Conservation (phyloP, 2,797 vertebrate species). For the Oryzias sinensis region DNA sequence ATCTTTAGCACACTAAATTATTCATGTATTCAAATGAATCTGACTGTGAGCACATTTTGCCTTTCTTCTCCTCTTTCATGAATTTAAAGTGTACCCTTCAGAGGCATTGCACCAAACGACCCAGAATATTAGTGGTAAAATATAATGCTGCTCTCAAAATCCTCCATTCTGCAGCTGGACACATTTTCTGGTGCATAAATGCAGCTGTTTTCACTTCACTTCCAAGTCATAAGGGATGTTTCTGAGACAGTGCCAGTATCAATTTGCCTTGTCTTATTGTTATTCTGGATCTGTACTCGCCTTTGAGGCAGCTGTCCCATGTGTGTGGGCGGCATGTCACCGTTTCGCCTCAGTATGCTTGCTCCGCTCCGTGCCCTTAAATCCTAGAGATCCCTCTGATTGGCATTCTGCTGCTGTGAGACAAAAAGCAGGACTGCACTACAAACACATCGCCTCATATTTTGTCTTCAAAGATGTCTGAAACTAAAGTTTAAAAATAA, state of each 20-base stretch:
- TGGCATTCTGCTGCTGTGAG: slow-evolving; percentile 35
- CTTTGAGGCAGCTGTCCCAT: slow-evolving; percentile 44
- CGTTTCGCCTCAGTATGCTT: slow-evolving; percentile 41
- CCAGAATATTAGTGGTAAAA: slow-evolving; percentile 35
- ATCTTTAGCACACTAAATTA: slow-evolving; percentile 67
- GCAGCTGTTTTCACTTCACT: slow-evolving; percentile 1
- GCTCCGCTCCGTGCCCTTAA: slow-evolving; percentile 33
- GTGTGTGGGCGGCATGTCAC: slow-evolving; percentile 22
- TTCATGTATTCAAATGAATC: slow-evolving; percentile 73
- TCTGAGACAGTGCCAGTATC: slow-evolving; percentile 19
- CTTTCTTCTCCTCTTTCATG: slow-evolving; percentile 59
- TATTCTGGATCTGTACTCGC: slow-evolving; percentile 52
- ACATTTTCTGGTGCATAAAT: slow-evolving; percentile 1
- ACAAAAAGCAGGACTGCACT: slow-evolving; percentile 12
- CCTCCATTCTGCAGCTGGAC: slow-evolving; percentile 8
- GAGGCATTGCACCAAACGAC: slow-evolving; percentile 28
- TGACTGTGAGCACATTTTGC: slow-evolving; percentile 53
- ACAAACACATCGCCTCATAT: slow-evolving; percentile 22
- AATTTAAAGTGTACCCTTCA: slow-evolving; percentile 59
- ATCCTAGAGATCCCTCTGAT: slow-evolving; percentile 48
- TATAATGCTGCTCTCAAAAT: slow-evolving; percentile 13
- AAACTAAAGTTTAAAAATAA: slow-evolving; percentile 20
- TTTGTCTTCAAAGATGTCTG: slow-evolving; percentile 24
- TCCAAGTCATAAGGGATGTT: background rate
- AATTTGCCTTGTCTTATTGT: slow-evolving; percentile 50